Evolutionary conservation across 92 coral and sea anemone species (phyloP), one percentile per base, ranked within the genome.

Genomic region (Ricordea florida): DNA sequence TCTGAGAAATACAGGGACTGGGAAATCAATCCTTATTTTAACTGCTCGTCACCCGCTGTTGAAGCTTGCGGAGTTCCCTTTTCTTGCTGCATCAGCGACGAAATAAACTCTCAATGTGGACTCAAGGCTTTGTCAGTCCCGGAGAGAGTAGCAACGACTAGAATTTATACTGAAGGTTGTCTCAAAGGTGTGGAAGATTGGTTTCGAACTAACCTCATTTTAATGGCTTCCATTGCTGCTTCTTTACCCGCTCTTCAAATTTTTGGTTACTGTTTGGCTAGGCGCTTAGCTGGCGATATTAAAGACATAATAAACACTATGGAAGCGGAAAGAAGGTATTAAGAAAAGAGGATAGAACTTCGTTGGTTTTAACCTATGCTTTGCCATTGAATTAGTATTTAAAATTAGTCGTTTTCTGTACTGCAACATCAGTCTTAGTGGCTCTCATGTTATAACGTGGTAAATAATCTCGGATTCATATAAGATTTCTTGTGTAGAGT

Each of bases 41-140:
- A 96, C 32, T 96, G 99, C 62, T 85, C 93, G 1, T 86, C 98
- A 2, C 92, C 92, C 0, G 77, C 92, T 24, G 76, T 87, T 8
- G 92, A 92, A 46, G 86, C 66, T 23, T 96, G 99, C 47, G 90
- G 96, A 3, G 99, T 92, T 15, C 99, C 99, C 0, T 89, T 74
- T 67, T 96, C 99, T 33, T 96, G 99, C 36, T 96, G 99, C 55
- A 57, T 72, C 6, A 25, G 56, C n/a, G 97, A 96, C 66, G 89
- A 85, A 37, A 78, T 96, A 1, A 96, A 96, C 33, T 85, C 94
- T 10, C 93, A 88, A 66, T 96, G 99, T 38, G 99, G 99, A 1
- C 86, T 89, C 40, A 90, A 90, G 7, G 90, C 83, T 30, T 74
- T 89, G 31, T 70, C 79, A 17, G 66, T 76, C n/a, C 14, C 80